A percentile compares a stretch with the other conserved stretches of the same genome.
These are phyloP conservation scores for Peromyscus aztecus DNA, from an alignment of 2,797 vertebrate species.

Conservation along the genomic window DNA sequence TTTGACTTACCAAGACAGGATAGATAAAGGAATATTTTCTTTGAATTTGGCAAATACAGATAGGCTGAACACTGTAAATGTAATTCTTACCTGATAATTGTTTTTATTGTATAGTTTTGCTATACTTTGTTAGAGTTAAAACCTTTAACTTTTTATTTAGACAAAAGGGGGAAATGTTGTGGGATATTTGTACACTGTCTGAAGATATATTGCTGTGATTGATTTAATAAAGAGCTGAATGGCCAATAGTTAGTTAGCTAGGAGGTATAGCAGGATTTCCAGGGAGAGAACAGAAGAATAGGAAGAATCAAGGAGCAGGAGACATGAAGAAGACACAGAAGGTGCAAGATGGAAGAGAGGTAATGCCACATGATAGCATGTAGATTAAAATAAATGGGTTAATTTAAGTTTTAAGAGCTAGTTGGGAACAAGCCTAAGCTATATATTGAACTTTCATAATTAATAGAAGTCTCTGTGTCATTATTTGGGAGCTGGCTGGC, in stretches of 20 bases:
- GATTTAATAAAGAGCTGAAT: background rate
- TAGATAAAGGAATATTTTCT: background rate
- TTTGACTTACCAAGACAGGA: background rate
- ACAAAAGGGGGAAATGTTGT: background rate
- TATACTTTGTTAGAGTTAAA: background rate
- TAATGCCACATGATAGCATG: background rate
- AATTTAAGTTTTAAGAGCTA: too few relatives aligned
- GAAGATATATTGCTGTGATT: background rate
- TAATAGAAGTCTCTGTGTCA: too few relatives aligned
- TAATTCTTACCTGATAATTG: background rate
- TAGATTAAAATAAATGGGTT: too few relatives aligned
- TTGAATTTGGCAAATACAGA: background rate
- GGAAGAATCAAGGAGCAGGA: background rate
- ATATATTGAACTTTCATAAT: too few relatives aligned
- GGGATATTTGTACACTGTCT: background rate
- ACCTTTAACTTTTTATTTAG: background rate
- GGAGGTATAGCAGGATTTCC: background rate
- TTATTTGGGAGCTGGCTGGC: too few relatives aligned
- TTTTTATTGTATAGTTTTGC: background rate
- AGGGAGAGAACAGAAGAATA: background rate
- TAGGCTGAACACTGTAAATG: background rate
- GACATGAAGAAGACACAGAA: too few relatives aligned
- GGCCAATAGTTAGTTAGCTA: background rate
- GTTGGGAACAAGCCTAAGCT: too few relatives aligned
- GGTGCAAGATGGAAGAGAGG: background rate